Evolutionary conservation across 2,888 invertebrate genomes (phyloP), one percentile per base, ranked within the genome.

Genomic region (Yponomeuta plumbellus): DNA sequence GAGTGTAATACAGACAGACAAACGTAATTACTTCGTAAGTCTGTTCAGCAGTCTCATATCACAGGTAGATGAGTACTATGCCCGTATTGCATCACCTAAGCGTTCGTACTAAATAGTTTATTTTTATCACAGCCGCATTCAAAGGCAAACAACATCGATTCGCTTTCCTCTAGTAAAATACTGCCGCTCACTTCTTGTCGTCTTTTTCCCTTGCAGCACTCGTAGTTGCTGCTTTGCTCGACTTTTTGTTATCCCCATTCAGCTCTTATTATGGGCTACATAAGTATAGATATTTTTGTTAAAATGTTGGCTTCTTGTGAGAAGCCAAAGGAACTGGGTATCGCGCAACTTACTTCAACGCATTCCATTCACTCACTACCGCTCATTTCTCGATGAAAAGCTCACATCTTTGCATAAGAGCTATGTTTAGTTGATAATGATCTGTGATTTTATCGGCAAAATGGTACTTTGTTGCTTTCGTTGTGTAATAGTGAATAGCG

Each of bases 141-240:
- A 52, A 52, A 52, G 17, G 44, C 44, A 52, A 52, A 52, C 44
- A 17, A 52, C 44, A 52, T 52, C 44, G 44, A 52, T 52, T 22
- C 59, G 59, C 62, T 62, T 62, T 62, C 39, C 62, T 23, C 62
- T 62, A 26, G 34, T 26, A 62, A 62, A 62, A 23, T 59, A 26
- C 8, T 62, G 26, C 26, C 62, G 34, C 39, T 62, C 62, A 62
- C 62, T 62, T 62, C 26, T 62, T n/a, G 39, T 34, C 34, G 13
- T 62, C 23, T 62, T 62, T 39, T 34, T 62, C 17, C 59, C 23
- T 59, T 59, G 21, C 57, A 57, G 20, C 57, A n/a, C 21, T 57
- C 57, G 34, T 10, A 34, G 8, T 34, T 17, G 44, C 17, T 17
- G 44, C 17, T 17, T 52, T 17, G 17, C 44, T 17, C 3, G 17